phyloP scores from a whole-genome alignment of 2,888 invertebrate genomes.

The Caenorhabditis macrosperma region DNA sequence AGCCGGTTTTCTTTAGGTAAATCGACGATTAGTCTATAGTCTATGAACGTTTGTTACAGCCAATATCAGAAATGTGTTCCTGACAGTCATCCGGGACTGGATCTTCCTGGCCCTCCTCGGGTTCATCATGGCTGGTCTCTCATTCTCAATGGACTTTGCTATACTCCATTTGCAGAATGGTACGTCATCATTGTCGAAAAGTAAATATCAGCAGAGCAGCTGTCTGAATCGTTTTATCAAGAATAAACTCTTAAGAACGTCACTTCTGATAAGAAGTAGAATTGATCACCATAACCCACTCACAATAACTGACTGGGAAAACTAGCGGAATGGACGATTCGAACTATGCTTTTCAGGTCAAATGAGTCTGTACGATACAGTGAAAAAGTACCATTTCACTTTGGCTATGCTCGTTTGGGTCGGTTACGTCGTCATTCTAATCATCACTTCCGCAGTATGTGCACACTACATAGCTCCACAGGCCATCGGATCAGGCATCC shows the following conservation, averaged over 20 bases:
- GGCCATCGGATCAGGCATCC: slow-evolving; percentile 86
- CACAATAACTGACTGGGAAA: neutral
- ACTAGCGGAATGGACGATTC: neutral
- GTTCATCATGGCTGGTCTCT: slow-evolving; percentile 81
- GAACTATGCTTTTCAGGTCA: slow-evolving; percentile 57
- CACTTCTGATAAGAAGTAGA: slow-evolving; percentile 39
- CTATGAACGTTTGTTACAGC: slow-evolving; percentile 16
- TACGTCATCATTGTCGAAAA: slow-evolving; percentile 47
- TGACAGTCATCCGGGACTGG: slow-evolving; percentile 80
- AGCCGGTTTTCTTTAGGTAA: slow-evolving; percentile 42
- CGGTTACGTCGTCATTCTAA: slow-evolving; percentile 70
- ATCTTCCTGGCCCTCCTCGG: slow-evolving; percentile 82
- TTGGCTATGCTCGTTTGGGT: slow-evolving; percentile 68
- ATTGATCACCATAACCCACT: slow-evolving; percentile 6
- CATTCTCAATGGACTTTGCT: slow-evolving; percentile 73
- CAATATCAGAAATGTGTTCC: slow-evolving; percentile 32
- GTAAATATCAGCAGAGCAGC: neutral
- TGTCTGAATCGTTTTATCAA: slow-evolving; percentile 13
- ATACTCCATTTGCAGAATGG: slow-evolving; percentile 73
- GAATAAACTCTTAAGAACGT: slow-evolving; percentile 18
- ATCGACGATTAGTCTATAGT: neutral
- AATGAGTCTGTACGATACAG: slow-evolving; percentile 52
- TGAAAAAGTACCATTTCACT: slow-evolving; percentile 26
- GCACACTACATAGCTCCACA: slow-evolving; percentile 97
- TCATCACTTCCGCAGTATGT: slow-evolving; percentile 83